Conservation (phyloP, 2,797 vertebrate genomes). For the Nyctalus aviator region DNA sequence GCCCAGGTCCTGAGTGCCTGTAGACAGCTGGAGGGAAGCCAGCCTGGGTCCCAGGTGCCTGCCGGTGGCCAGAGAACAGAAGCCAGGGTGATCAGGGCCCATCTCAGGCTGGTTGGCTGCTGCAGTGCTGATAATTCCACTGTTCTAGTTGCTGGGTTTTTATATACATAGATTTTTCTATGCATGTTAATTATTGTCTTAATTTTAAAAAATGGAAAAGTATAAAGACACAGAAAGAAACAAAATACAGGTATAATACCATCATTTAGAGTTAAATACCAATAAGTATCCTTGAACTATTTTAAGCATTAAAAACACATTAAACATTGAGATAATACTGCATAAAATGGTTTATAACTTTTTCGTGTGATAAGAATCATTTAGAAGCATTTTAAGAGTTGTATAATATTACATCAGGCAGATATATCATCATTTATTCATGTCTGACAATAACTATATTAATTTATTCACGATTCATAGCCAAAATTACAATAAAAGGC, state of each 20-base stretch:
- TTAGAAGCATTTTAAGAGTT: constrained; percentile 43
- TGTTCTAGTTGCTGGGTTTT: too few species aligned
- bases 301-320: constrained; percentile 15
- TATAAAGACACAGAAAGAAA: not conserved
- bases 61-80: too few species aligned
- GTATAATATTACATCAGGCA: constrained; percentile 22
- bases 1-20: too few species aligned
- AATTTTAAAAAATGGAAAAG: not conserved
- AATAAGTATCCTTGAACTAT: not conserved
- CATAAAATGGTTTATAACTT: not conserved
- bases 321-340: not conserved
- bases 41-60: too few species aligned
- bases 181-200: not conserved
- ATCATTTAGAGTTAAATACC: not conserved
- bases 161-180: not conserved
- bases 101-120: too few species aligned
- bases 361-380: constrained; percentile 47
- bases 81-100: too few species aligned
- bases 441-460: not conserved
- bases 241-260: not conserved
- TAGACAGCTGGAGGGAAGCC: too few species aligned
- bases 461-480: constrained; percentile 53
- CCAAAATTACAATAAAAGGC: not conserved
- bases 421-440: too few species aligned
- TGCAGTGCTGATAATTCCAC: too few species aligned